A percentile compares a stretch with the other conserved stretches of the same genome.
phyloP scores from a whole-genome alignment of 2,113 vertebrate species.

The Tor tambroides region DNA sequence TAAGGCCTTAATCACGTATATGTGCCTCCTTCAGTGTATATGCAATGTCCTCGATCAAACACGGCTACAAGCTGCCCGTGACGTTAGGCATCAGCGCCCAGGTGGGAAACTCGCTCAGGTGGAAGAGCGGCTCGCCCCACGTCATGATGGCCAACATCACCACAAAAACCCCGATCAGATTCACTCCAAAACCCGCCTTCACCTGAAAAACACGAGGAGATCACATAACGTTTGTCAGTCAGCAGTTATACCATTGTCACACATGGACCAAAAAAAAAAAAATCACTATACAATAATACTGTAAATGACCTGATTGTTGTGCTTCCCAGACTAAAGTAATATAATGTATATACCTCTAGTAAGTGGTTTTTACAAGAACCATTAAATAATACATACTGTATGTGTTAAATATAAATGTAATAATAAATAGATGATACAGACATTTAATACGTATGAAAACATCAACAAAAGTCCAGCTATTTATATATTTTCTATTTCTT shows the following conservation, averaged over 20 bases:
- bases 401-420: no score
- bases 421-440: no score
- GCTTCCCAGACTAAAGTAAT: background rate
- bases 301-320: background rate
- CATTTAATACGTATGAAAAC: no score
- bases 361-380: background rate
- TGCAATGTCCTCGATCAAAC: conserved; percentile 36
- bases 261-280: background rate
- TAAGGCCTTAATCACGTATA: background rate
- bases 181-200: conserved; percentile 96
- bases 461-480: no score
- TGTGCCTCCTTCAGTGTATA: conserved; percentile 16
- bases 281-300: background rate
- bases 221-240: background rate
- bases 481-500: no score
- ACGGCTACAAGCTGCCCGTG: conserved; percentile 77
- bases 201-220: conserved; percentile 76
- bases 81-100: conserved; percentile 85
- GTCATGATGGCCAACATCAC: conserved; percentile 96
- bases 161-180: conserved; percentile 91
- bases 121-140: conserved; percentile 93
- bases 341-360: background rate
- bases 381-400: background rate
- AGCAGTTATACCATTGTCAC: background rate
- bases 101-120: conserved; percentile 85